Percentiles rank a stretch among this genome's conserved stretches.
These are phyloP conservation scores for Strigamia maritima DNA, from an alignment of 2,888 invertebrate genomes.

Conservation along the genomic window DNA sequence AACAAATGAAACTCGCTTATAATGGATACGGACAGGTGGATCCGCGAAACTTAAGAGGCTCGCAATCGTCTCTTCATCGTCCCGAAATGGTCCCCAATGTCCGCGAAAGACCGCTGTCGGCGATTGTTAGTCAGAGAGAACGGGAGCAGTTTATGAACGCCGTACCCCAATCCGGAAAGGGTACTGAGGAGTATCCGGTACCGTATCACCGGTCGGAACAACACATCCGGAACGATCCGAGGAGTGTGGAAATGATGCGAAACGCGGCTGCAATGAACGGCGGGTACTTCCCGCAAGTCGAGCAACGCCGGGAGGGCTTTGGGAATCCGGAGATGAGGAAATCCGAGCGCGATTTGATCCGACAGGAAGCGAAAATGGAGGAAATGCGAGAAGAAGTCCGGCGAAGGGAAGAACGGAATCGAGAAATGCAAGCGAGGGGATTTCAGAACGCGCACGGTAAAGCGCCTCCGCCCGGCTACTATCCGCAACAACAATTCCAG, in stretches of 20 bases:
- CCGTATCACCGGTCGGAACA: neutral
- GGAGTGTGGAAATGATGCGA: neutral
- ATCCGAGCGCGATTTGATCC: conserved; percentile 48
- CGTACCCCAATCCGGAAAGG: conserved; percentile 28
- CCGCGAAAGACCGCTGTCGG: conserved; percentile 45
- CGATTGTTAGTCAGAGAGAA: conserved; percentile 45
- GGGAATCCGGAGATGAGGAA: neutral
- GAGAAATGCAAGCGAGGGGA: neutral
- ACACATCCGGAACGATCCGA: neutral
- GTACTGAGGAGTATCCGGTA: neutral
- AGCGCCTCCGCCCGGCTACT: conserved; percentile 43
- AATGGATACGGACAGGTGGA: neutral
- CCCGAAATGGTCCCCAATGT: conserved; percentile 40
- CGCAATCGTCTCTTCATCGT: conserved; percentile 45
- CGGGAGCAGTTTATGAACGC: conserved; percentile 45
- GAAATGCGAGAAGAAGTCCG: conserved; percentile 80
- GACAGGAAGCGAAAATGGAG: conserved; percentile 49
- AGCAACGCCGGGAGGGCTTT: neutral
- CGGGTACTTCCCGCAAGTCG: neutral
- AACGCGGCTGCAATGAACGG: neutral
- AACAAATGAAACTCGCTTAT: neutral
- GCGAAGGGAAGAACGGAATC: conserved; percentile 54
- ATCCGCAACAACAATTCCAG: conserved; percentile 48
- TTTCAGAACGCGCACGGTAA: conserved; percentile 41
- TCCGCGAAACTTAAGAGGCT: conserved; percentile 43